Percentiles rank a stretch among this genome's conserved stretches.
These are phyloP conservation scores for Spicauda simplicius DNA, from an alignment of 2,888 invertebrate species.

Conservation along the genomic window DNA sequence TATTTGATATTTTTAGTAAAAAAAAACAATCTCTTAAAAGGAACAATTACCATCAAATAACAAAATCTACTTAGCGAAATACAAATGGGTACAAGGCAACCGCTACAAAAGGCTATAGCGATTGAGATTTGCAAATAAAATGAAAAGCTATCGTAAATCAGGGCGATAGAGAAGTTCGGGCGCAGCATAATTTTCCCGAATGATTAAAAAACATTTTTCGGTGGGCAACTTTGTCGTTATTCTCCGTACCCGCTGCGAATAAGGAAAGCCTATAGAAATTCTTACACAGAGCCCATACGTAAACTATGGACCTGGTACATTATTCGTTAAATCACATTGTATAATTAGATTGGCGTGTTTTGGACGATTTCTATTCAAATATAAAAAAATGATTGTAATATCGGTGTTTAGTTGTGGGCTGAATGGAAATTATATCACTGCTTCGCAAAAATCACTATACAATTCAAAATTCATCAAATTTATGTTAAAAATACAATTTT, in stretches of 20 bases:
- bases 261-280: slow-evolving; percentile 32
- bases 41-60: slow-evolving; percentile 13
- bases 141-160: slow-evolving; percentile 31
- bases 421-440: too few species aligned
- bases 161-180: slow-evolving; percentile 39
- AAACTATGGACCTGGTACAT: slow-evolving; percentile 29
- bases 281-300: slow-evolving; percentile 22
- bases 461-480: too few species aligned
- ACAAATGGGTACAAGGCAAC: slow-evolving; percentile 22
- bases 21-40: slow-evolving; percentile 13
- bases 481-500: too few species aligned
- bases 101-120: slow-evolving; percentile 23
- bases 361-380: too few species aligned
- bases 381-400: too few species aligned
- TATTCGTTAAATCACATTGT: background rate
- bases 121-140: slow-evolving; percentile 37
- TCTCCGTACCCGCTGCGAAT: slow-evolving; percentile 20
- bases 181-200: slow-evolving; percentile 41
- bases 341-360: too few species aligned
- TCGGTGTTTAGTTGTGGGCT: too few species aligned
- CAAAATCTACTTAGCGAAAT: slow-evolving; percentile 23
- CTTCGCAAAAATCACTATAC: too few species aligned
- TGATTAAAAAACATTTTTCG: slow-evolving; percentile 44
- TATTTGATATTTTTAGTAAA: background rate
- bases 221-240: slow-evolving; percentile 39